Evolutionary conservation across 2,797 vertebrate genomes (phyloP).

Genomic region (Argentina silus): DNA sequence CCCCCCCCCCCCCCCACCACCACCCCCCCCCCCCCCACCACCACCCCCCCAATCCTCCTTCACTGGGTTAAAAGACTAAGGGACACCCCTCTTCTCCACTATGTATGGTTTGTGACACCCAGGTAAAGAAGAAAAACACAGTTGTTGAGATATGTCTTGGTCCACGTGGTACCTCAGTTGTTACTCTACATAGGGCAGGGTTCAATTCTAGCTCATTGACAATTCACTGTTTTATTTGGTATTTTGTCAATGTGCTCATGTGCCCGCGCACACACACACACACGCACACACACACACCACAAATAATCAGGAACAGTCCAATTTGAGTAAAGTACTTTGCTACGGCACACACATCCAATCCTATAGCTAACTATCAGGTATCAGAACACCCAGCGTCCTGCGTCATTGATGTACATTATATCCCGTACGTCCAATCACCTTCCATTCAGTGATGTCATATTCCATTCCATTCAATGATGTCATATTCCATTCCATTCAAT

Average conservation of each 20-base stretch:
- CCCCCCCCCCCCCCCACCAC: too few species aligned
- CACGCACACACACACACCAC: conserved; percentile 13
- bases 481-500: too few species aligned
- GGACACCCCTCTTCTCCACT: too few species aligned
- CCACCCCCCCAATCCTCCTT: too few species aligned
- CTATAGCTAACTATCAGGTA: too few species aligned
- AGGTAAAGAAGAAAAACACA: conserved; percentile 12
- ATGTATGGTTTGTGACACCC: too few species aligned
- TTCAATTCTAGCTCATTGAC: conserved; percentile 6
- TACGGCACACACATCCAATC: background rate
- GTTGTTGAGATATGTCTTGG: conserved; percentile 37
- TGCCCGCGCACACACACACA: conserved; percentile 6
- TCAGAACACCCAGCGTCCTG: conserved; percentile 3
- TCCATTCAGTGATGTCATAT: conserved; percentile 5
- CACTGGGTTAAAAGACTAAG: too few species aligned
- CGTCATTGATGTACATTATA: conserved; percentile 28
- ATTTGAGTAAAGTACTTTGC: background rate
- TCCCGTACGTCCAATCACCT: too few species aligned
- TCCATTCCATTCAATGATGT: conserved; percentile 32
- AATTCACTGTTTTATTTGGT: conserved; percentile 43
- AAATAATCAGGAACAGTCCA: background rate
- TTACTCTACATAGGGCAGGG: background rate
- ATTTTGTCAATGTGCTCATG: conserved; percentile 27
- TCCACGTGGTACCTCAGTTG: conserved; percentile 24
- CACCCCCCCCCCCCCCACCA: too few species aligned